A percentile compares a stretch with the other conserved stretches of the same genome.
Evolutionary conservation across 2,797 vertebrate species (phyloP).

Genomic region (Enteromius paludinosus): DNA sequence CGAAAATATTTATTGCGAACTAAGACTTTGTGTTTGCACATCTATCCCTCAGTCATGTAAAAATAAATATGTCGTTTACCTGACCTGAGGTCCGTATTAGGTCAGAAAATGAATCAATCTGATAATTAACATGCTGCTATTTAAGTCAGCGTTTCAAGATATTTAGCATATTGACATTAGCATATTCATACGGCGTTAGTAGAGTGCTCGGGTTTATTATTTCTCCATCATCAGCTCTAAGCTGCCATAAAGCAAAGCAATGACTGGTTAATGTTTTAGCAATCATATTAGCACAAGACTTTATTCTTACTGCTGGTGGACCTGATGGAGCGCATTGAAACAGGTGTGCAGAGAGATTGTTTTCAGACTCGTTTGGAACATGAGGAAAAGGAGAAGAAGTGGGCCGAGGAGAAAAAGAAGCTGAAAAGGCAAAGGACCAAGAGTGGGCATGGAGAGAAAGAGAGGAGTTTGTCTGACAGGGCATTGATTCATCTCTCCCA

Average conservation of each 20-base stretch:
- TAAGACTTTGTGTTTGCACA: not conserved
- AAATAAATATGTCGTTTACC: conserved; percentile 30
- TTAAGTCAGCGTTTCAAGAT: conserved; percentile 53
- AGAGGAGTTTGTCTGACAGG: conserved; percentile 55
- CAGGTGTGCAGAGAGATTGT: conserved; percentile 29
- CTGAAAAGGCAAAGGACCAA: conserved; percentile 64
- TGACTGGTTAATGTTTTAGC: conserved; percentile 46
- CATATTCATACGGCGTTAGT: conserved; percentile 51
- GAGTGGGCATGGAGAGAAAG: conserved; percentile 46
- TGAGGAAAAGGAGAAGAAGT: conserved; percentile 35
- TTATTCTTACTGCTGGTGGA: conserved; percentile 20
- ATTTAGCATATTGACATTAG: conserved; percentile 58
- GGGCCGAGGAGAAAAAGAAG: conserved; percentile 4
- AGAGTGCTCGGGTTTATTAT: conserved; percentile 58
- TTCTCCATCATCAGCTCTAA: conserved; percentile 54
- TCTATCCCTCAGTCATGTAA: not conserved
- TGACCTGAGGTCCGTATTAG: conserved; percentile 46
- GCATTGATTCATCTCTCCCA: conserved; percentile 48
- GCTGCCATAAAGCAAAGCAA: conserved; percentile 37
- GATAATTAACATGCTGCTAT: conserved; percentile 44
- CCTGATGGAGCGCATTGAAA: conserved; percentile 39
- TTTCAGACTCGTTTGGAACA: conserved; percentile 17
- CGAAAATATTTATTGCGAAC: not conserved
- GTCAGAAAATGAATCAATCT: conserved; percentile 53
- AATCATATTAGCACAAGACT: conserved; percentile 32